Base-by-base conservation (phyloP, 2,797 vertebrate species). In the Helarctos malayanus region DNA sequence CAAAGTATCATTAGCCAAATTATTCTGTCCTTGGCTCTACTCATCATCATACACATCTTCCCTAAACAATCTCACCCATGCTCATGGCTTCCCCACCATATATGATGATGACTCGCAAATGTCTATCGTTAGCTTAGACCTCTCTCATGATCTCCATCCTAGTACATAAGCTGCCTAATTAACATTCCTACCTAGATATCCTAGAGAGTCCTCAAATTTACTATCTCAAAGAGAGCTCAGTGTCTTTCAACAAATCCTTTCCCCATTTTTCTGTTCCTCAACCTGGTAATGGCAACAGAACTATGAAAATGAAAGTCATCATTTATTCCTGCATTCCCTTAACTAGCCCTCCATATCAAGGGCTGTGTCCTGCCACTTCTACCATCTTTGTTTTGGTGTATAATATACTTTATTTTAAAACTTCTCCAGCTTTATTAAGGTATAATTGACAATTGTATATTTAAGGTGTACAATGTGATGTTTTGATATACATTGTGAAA, bases 291-390 rank as follows among this genome's bases (percentile, higher is more conserved):
- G 63, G n/a, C 9, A 86, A 21, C 73, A 86, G 27, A 85, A n/a
- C 7, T 27, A 54, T 63, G 35, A 95, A 84, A 91, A 86, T 86
- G n/a, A 61, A 71, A 91, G 52, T 71, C 4, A 68, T 68, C 47
- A 85, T 85, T 52, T 69, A 85, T 85, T 84, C 59, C 73, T 80
- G 41, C 2, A 41, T 78, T 90, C 23, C n/a, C 61, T 84, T 95
- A 76, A 78, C 18, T 19, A 78, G 32, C 5, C 32, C 13, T 79
- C 27, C 57, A 52, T 61, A 79, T 85, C 29, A 71, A 90, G 45
- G 23, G 15, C 73, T 85, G 1, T 54, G 73, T 71, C 59, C 27
- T 49, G 11, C 11, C 81, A 86, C n/a, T 54, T 91, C 32, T 59
- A 68, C 35, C 59, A 35, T 73, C 23, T 69, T 21, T 5, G 14